These are phyloP conservation scores for Stigmatopora nigra DNA, from an alignment of 2,113 vertebrate species.

Conservation along the genomic window DNA sequence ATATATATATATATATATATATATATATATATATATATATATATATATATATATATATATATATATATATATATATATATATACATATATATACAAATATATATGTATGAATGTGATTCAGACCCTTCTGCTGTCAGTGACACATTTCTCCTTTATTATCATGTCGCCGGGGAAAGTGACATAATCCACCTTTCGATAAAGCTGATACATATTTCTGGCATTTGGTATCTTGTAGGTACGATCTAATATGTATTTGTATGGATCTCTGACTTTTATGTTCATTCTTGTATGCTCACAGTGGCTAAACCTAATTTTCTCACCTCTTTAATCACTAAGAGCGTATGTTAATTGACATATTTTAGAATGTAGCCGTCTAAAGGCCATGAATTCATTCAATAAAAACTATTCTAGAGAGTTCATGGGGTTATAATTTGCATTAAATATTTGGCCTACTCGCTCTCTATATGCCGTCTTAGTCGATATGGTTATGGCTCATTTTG, in stretches of 20 bases:
- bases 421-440: not conserved
- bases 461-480: not conserved
- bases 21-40: no score
- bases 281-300: no score
- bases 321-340: no score
- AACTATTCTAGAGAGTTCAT: not conserved
- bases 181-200: slow-evolving; percentile 34
- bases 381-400: slow-evolving; percentile 1
- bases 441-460: not conserved
- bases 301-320: no score
- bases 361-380: no score
- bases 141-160: slow-evolving; percentile 38
- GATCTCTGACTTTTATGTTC: no score
- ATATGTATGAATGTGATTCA: slow-evolving; percentile 45
- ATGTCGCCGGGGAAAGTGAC: slow-evolving; percentile 29
- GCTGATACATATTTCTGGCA: slow-evolving; percentile 38
- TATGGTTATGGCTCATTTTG: not conserved
- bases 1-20: no score
- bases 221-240: slow-evolving; percentile 13
- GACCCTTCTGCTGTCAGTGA: slow-evolving; percentile 66
- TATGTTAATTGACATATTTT: no score
- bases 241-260: not conserved
- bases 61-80: no score
- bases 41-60: no score
- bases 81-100: no score